Percentiles rank a stretch among this genome's conserved stretches.
Evolutionary conservation across 2,888 invertebrate species (phyloP).

Genomic region (Drosophila flavopinicola): DNA sequence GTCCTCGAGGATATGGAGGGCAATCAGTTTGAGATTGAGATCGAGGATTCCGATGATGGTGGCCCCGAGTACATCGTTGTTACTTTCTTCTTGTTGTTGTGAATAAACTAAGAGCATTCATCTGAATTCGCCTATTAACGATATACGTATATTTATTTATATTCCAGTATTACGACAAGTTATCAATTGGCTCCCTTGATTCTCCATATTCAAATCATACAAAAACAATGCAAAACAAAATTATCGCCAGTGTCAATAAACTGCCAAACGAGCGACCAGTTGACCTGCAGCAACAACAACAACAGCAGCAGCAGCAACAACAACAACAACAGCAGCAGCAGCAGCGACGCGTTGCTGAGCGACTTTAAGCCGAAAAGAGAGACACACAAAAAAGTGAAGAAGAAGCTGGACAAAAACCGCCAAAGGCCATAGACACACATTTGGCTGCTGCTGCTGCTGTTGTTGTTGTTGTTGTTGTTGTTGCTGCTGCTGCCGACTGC

Average conservation of each 20-base stretch:
- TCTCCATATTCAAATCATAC: background rate
- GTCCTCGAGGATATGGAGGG: no score
- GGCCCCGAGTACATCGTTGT: no score
- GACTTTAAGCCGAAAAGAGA: constrained; percentile 26
- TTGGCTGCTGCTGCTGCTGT: no score
- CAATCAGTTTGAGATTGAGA: no score
- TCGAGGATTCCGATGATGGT: no score
- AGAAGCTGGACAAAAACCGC: background rate
- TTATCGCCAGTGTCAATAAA: constrained; percentile 72
- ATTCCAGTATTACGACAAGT: background rate
- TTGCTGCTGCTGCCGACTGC: constrained; percentile 2
- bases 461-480: no score
- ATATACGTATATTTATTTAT: no score
- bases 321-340: constrained; percentile 6
- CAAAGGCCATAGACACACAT: constrained; percentile 52
- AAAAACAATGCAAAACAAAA: constrained; percentile 34
- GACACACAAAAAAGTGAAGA: background rate
- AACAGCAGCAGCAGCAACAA: constrained; percentile 17
- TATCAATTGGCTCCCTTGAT: background rate
- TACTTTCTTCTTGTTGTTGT: no score
- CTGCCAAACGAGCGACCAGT: constrained; percentile 43
- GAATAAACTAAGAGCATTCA: no score
- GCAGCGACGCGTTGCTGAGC: constrained; percentile 3
- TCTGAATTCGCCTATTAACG: no score
- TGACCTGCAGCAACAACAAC: constrained; percentile 38